A percentile compares a stretch with the other conserved stretches of the same genome.
These are phyloP conservation scores for Poeciliopsis gracilis DNA, from an alignment of 2,797 vertebrate species.

Conservation along the genomic window DNA sequence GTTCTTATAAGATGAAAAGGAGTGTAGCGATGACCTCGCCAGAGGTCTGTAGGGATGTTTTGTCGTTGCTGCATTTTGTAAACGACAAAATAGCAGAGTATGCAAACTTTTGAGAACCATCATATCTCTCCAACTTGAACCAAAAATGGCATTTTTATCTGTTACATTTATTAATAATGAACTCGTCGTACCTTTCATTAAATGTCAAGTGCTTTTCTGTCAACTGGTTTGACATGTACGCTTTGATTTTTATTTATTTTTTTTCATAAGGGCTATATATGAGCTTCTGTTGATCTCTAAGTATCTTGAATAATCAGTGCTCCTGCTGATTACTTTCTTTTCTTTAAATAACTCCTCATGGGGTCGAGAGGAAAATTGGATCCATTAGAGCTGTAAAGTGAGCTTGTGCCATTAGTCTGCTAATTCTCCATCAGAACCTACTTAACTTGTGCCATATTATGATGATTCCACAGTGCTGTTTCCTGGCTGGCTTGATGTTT, in stretches of 20 bases:
- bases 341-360: constrained; percentile 11
- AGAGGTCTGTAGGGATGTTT: background rate
- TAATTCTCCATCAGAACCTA: background rate
- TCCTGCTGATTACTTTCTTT: constrained; percentile 2
- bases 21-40: too few relatives aligned
- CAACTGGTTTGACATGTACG: background rate
- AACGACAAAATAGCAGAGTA: background rate
- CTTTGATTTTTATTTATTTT: background rate
- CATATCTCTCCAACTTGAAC: background rate
- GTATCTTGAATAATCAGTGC: constrained; percentile 5
- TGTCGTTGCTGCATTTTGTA: background rate
- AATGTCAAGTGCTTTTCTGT: background rate
- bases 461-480: background rate
- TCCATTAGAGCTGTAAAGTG: constrained; percentile 22
- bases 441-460: background rate
- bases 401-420: constrained; percentile 8
- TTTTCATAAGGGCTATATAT: background rate
- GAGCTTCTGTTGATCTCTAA: too few relatives aligned
- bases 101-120: background rate
- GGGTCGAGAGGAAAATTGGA: constrained; percentile 14
- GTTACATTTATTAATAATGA: background rate
- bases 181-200: background rate
- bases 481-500: background rate
- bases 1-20: too few relatives aligned
- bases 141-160: background rate